Percentiles rank a stretch among this genome's conserved stretches.
These are phyloP conservation scores for Junonia oenone DNA, from an alignment of 2,888 invertebrate genomes.

Conservation along the genomic window DNA sequence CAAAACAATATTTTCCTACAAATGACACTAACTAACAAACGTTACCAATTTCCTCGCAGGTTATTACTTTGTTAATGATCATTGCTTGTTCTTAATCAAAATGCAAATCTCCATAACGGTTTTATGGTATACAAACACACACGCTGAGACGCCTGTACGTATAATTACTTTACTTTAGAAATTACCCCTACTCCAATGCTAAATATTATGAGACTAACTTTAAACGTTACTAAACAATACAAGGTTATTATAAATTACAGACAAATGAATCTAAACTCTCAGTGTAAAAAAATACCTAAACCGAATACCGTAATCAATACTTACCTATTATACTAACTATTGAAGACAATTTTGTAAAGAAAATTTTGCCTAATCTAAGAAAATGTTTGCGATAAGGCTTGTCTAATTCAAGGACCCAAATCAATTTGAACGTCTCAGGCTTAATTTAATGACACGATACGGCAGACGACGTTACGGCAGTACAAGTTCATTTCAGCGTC, in stretches of 20 bases:
- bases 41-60: neutral
- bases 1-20: too few species aligned
- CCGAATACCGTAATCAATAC: too few species aligned
- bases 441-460: constrained; percentile 30
- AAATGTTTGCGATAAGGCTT: constrained; percentile 35
- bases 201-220: too few species aligned
- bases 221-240: too few species aligned
- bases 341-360: too few species aligned
- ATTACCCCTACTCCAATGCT: too few species aligned
- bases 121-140: neutral
- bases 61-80: constrained; percentile 25
- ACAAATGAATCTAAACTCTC: too few species aligned
- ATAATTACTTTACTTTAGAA: neutral
- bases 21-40: too few species aligned
- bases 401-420: constrained; percentile 36
- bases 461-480: neutral
- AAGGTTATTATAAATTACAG: too few species aligned
- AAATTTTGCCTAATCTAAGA: constrained; percentile 29
- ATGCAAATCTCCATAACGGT: constrained; percentile 15
- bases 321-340: too few species aligned
- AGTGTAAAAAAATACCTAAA: too few species aligned
- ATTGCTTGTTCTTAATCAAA: constrained; percentile 27
- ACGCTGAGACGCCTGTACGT: neutral
- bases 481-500: neutral
- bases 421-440: constrained; percentile 37